Evolutionary conservation across 1,140 invertebrate species (phyloP), one percentile per base, ranked within the genome.

Genomic region (Drosophila kikkawai): DNA sequence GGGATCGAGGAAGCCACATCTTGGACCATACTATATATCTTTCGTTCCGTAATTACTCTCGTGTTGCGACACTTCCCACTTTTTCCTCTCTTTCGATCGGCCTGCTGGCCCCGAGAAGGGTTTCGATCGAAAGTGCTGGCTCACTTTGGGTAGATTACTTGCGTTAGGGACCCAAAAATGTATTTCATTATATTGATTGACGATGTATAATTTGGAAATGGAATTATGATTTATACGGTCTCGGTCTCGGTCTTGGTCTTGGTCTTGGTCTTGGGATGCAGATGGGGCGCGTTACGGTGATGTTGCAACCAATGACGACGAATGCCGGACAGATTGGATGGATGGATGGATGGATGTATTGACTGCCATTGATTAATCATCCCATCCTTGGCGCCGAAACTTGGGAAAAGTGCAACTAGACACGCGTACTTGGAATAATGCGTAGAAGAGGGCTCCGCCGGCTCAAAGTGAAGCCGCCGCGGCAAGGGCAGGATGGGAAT

Each of bases 191-290:
- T 78, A 77, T 87, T 87, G 83, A 87, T 87, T 88, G 83, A 87
- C 83, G 83, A 87, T 87, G 84, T 80, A 87, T 86, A 86, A 87
- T 86, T 86, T 86, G 67, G 73, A 67, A 86, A 87, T 71, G 80
- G 75, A 87, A 87, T 87, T 87, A 87, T 87, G 84, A 87, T 87
- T 87, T 87, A 88, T 87, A 87, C 80, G 80, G 80, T 78, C 77
- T 80, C 75, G 12, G 51, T 53, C 3, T 36, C 2, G 6, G 50
- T 53, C 6, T 34, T 6, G 15, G 47, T 15, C 26, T 55, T 17
- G 0, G 19, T 19, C 19, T 22, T 22, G 22, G 34, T n/a, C 19
- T 55, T 22, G 53, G 53, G 19, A 56, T 56, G 53, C 53, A 56
- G 36, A 39, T 56, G 22, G 59, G 59, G 45, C 59, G 48, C 36